Evolutionary conservation across 2,797 vertebrate species (phyloP).

Genomic region (Oophaga sylvatica): DNA sequence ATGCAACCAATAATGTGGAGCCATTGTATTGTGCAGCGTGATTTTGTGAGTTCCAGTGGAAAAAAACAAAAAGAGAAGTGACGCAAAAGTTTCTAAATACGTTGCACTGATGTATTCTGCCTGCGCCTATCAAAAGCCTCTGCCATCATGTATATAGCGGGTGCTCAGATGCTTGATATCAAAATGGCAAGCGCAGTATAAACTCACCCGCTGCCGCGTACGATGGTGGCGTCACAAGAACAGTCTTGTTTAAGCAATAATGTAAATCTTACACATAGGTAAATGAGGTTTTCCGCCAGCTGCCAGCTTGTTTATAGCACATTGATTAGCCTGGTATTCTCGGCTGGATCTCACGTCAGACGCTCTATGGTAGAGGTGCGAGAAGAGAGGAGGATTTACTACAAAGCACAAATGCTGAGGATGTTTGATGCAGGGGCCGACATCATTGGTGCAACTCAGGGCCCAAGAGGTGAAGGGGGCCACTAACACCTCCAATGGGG

Average conservation of each 20-base stretch:
- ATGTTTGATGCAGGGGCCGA: no score
- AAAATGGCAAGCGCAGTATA: slow-evolving; percentile 3
- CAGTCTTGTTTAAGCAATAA: background rate
- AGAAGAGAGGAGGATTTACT: background rate
- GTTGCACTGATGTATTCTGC: background rate
- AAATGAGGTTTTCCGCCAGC: slow-evolving; percentile 22
- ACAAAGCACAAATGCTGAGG: background rate
- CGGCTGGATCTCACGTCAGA: background rate
- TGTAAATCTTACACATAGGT: slow-evolving; percentile 34
- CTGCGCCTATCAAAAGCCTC: no score
- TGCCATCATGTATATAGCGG: background rate
- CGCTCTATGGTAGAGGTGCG: background rate
- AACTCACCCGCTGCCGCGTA: background rate
- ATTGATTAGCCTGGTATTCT: background rate
- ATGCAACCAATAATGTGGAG: no score
- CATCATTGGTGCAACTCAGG: no score
- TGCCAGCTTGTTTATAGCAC: slow-evolving; percentile 25
- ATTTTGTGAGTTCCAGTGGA: background rate
- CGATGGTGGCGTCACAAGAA: slow-evolving; percentile 15
- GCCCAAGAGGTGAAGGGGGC: no score
- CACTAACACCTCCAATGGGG: no score
- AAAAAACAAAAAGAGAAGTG: background rate
- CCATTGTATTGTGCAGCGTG: background rate
- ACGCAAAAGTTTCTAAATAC: background rate
- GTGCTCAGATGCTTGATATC: background rate